Conservation (phyloP, 1,140 invertebrate genomes). For the Apis mellifera region Amel_HAv3.1 CM009932.2:8249501-8250000, state of each 20-base stretch:
- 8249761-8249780: neutral
- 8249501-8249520: conserved; percentile 45
- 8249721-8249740: neutral
- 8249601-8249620: neutral
- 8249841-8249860: conserved; percentile 60
- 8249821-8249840: conserved; percentile 11
- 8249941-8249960: conserved; percentile 25
- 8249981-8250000: conserved; percentile 16
- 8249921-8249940: conserved; percentile 34
- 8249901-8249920: conserved; percentile 33
- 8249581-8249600: neutral
- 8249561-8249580: neutral
- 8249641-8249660: conserved; percentile 25
- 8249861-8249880: conserved; percentile 60
- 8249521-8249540: conserved; percentile 46
- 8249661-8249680: conserved; percentile 35
- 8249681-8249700: neutral
- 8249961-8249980: conserved; percentile 15
- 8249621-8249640: conserved; percentile 9
- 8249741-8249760: no score
- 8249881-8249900: conserved; percentile 67
- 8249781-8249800: conserved; percentile 34
- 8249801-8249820: conserved; percentile 12
- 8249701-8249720: conserved; percentile 11
- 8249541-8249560: neutral